A percentile compares a stretch with the other conserved stretches of the same genome.
These are phyloP conservation scores for Tetramorium bicarinatum DNA, from an alignment of 2,888 invertebrate genomes.

Conservation along the genomic window DNA sequence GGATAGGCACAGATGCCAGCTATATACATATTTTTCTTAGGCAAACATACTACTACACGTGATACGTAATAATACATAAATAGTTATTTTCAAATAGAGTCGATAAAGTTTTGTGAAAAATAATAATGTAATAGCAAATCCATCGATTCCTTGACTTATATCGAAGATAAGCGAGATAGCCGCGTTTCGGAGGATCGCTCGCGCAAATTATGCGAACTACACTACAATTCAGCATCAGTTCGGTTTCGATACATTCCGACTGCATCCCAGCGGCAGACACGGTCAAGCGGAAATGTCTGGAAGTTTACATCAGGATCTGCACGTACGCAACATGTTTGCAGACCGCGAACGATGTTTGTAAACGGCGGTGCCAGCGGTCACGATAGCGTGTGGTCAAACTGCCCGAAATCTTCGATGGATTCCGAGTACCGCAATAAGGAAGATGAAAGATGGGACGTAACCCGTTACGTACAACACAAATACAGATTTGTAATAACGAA, in stretches of 20 bases:
- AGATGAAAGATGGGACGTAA: neutral
- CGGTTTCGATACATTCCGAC: slow-evolving; percentile 5
- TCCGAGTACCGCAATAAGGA: neutral
- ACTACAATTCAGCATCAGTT: slow-evolving; percentile 19
- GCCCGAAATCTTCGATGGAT: neutral
- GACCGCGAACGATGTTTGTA: slow-evolving; percentile 21
- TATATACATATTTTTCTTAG: neutral
- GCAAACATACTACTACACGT: neutral
- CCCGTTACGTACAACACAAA: neutral
- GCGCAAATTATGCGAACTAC: neutral
- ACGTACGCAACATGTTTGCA: slow-evolving; percentile 7
- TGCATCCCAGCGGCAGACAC: slow-evolving; percentile 1
- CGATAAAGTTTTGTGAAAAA: neutral
- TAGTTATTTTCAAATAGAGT: neutral
- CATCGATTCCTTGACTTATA: neutral
- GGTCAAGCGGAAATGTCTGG: neutral
- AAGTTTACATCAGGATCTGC: slow-evolving; percentile 17
- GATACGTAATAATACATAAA: neutral
- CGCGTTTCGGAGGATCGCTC: neutral
- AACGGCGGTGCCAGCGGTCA: slow-evolving; percentile 24
- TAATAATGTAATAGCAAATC: neutral
- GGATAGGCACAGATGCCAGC: neutral
- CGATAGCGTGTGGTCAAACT: neutral
- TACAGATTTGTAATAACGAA: neutral
- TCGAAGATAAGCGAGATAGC: neutral